Base-by-base conservation (phyloP, 2,888 invertebrate genomes). In the Elysia crispata region DNA sequence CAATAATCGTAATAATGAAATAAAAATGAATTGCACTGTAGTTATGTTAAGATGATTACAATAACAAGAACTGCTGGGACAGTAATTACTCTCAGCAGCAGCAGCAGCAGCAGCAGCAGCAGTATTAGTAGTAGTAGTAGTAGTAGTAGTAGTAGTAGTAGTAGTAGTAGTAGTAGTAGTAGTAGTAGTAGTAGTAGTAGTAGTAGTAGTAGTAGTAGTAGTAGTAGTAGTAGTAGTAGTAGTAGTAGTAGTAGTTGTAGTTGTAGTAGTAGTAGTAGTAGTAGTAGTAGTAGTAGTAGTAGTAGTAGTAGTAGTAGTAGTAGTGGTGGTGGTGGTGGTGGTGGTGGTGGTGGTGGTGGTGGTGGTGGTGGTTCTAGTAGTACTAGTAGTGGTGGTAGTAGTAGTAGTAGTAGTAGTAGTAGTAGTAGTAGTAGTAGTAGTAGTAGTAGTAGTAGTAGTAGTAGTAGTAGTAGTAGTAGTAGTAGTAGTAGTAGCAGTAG, bases 351-450 rank as follows among this genome's bases (percentile, higher is more conserved):
- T n/a, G n/a, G n/a, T n/a, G n/a, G n/a, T n/a, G n/a, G n/a, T n/a
- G n/a, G n/a, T n/a, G n/a, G n/a, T n/a, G n/a, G n/a, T n/a, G n/a
- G n/a, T n/a, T n/a, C n/a, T n/a, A n/a, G n/a, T n/a, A n/a, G n/a
- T n/a, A n/a, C n/a, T n/a, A n/a, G n/a, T n/a, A n/a, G n/a, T n/a
- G n/a, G n/a, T n/a, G n/a, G n/a, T n/a, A 69, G 77, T 77, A 78
- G 70, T 77, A 82, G 81, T 82, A 73, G 66, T 81, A 76, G 67
- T 78, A 76, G 77, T 77, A 49, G 77, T 72, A 50, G 50, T 77
- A 60, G 54, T 49, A 25, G 54, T 70, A 76, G 77, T 15, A 28
- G 23, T 76, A 31, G 49, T 13, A 33, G 67, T 76, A 54, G 54
- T 54, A 54, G 54, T 54, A 54, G 54, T 54, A 54, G 54, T 54